phyloP scores from a whole-genome alignment of 2,113 vertebrate species.

The Dicerorhinus sumatrensis region DNA sequence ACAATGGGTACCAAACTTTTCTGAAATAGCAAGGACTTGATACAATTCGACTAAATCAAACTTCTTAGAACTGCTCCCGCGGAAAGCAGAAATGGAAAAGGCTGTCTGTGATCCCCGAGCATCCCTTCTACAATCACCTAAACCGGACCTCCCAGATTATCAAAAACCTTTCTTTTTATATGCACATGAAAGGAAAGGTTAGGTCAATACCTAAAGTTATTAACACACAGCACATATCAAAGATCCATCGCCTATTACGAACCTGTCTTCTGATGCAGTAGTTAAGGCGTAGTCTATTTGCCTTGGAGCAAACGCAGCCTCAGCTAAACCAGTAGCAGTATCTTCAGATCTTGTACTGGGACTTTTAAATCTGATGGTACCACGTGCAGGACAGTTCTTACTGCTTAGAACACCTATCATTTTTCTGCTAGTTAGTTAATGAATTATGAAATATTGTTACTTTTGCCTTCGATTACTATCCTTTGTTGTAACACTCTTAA shows the following conservation, averaged over 20 bases:
- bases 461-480: background rate
- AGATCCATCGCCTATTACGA: background rate
- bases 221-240: background rate
- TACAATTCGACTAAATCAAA: background rate
- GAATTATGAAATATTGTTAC: background rate
- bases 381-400: background rate
- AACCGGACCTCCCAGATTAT: background rate
- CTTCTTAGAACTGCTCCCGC: background rate
- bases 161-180: background rate
- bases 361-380: background rate
- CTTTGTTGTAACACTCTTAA: background rate
- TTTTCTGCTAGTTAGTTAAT: background rate
- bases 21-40: background rate
- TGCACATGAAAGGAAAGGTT: background rate
- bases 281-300: background rate
- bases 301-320: background rate
- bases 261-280: background rate
- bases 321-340: background rate
- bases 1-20: background rate
- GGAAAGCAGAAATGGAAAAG: background rate
- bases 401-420: background rate
- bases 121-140: background rate
- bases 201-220: background rate
- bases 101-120: background rate
- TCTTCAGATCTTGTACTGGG: background rate